Percentiles rank a stretch among this genome's conserved stretches.
Conservation (phyloP, 2,113 vertebrate species). For the Alexandromys fortis region DNA sequence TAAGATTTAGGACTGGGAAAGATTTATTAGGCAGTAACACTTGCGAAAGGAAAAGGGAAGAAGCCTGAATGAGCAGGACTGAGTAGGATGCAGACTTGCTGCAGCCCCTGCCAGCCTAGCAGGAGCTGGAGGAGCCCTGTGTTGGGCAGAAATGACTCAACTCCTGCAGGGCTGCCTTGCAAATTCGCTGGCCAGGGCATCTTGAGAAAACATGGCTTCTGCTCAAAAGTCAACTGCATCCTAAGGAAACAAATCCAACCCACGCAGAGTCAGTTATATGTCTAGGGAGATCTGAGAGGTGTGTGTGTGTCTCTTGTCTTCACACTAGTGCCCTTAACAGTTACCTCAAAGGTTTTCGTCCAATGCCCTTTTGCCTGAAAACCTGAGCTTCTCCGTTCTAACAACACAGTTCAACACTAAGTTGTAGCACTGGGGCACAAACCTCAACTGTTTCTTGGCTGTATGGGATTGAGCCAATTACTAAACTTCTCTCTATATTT, state of each 20-base stretch:
- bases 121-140: not conserved
- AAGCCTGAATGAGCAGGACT: not conserved
- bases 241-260: not conserved
- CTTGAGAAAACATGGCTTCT: not conserved
- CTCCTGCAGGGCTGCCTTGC: not conserved
- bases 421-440: not conserved
- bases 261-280: not conserved
- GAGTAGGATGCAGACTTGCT: not conserved
- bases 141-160: not conserved
- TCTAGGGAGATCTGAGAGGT: not conserved
- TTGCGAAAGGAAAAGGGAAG: not conserved
- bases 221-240: not conserved
- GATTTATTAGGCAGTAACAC: not conserved
- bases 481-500: not conserved
- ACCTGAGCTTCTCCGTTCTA: not conserved
- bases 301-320: not conserved
- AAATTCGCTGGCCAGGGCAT: not conserved
- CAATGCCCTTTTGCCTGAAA: not conserved
- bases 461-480: not conserved
- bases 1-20: not conserved
- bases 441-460: not conserved
- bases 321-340: too few species aligned
- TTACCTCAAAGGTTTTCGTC: not conserved
- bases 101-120: not conserved
- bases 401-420: not conserved